Conservation (phyloP, 2,113 vertebrate species). For the Petaurus breviceps region DNA sequence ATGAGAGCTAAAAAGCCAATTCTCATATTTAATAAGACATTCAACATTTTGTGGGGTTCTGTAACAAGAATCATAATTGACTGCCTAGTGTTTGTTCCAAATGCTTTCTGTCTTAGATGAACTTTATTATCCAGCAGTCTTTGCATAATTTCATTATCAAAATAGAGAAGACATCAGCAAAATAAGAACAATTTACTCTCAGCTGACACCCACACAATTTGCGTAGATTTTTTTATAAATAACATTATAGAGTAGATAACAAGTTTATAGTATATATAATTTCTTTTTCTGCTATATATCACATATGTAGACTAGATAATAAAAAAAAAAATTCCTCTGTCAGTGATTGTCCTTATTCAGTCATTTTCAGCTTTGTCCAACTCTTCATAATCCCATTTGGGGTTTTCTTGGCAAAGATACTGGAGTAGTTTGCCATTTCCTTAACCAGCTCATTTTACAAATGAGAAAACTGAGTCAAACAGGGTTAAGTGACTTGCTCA, state of each 20-base stretch:
- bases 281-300: neutral
- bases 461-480: neutral
- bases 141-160: neutral
- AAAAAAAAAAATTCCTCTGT: neutral
- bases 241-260: neutral
- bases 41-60: neutral
- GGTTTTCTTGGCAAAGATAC: neutral
- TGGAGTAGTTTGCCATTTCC: neutral
- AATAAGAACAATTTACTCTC: neutral
- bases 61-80: constrained; percentile 4
- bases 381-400: neutral
- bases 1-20: constrained; percentile 43
- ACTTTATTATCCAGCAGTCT: constrained; percentile 17
- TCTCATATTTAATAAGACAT: neutral
- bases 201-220: neutral
- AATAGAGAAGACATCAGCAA: neutral
- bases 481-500: neutral
- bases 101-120: constrained; percentile 35
- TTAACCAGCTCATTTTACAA: neutral
- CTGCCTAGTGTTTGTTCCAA: constrained; percentile 36
- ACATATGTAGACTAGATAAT: neutral
- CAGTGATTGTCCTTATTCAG: neutral
- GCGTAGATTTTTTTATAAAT: neutral
- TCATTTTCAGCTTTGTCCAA: neutral
- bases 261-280: neutral